Conservation (phyloP, 2,113 vertebrate genomes). For the Triplophysa rosa region DNA sequence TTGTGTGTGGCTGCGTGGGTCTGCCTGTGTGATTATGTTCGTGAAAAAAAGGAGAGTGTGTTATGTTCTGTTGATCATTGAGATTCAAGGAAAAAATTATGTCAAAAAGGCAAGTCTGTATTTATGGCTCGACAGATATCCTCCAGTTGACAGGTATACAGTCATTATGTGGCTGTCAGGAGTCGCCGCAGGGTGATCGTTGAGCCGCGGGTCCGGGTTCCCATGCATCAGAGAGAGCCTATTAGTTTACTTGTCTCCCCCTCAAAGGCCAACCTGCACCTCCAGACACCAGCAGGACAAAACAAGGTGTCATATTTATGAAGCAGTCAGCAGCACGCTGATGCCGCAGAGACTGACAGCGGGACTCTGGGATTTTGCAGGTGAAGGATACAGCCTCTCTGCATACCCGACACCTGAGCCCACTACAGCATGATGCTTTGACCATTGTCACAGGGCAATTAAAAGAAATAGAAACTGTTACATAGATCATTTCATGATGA, state of each 20-base stretch:
- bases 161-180: conserved; percentile 83
- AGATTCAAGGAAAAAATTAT: conserved; percentile 68
- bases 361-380: conserved; percentile 66
- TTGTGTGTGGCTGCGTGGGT: conserved; percentile 30
- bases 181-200: conserved; percentile 71
- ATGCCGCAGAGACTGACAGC: conserved; percentile 69
- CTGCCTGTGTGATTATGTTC: conserved; percentile 40
- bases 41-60: conserved; percentile 56
- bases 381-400: conserved; percentile 66
- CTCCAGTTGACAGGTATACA: conserved; percentile 82
- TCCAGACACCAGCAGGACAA: conserved; percentile 81
- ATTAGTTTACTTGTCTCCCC: conserved; percentile 81
- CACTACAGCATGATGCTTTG: background rate
- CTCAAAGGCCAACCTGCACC: conserved; percentile 78
- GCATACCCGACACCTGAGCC: conserved; percentile 68
- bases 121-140: conserved; percentile 82
- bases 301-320: conserved; percentile 84
- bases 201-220: conserved; percentile 71
- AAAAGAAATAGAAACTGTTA: conserved; percentile 73
- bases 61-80: conserved; percentile 73
- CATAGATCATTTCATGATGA: conserved; percentile 67
- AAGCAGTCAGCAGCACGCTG: conserved; percentile 74
- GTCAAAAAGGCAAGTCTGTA: conserved; percentile 83
- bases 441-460: conserved; percentile 71
- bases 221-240: conserved; percentile 78